Percentiles rank a stretch among this genome's conserved stretches.
Conservation (phyloP, 1,140 invertebrate species). For the Cecropterus lyciades region DNA sequence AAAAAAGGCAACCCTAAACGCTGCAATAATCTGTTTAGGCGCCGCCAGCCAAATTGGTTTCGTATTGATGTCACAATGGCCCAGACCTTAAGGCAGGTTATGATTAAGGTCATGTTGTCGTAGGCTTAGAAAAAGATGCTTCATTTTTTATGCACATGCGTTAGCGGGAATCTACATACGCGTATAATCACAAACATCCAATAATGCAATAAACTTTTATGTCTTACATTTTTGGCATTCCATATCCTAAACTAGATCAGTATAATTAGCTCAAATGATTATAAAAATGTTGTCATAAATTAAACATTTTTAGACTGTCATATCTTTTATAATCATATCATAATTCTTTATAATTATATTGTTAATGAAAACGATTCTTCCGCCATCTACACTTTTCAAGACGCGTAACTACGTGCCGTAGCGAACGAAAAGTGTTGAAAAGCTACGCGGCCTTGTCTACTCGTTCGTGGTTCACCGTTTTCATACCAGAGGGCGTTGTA, state of each 20-base stretch:
- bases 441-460: background rate
- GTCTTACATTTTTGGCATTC: no score
- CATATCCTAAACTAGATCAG: no score
- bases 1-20: no score
- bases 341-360: background rate
- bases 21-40: slow-evolving; percentile 60
- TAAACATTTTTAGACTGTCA: no score
- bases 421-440: slow-evolving; percentile 6
- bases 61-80: slow-evolving; percentile 67
- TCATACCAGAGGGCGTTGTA: slow-evolving; percentile 25
- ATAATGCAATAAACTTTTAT: no score
- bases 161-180: background rate
- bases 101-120: slow-evolving; percentile 66
- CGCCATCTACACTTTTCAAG: slow-evolving; percentile 25
- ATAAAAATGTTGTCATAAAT: no score
- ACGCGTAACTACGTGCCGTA: background rate
- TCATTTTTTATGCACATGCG: background rate
- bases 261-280: no score
- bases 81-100: slow-evolving; percentile 78
- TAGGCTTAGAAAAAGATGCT: slow-evolving; percentile 52
- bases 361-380: slow-evolving; percentile 2
- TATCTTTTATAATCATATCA: no score
- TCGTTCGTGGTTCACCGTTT: slow-evolving; percentile 8
- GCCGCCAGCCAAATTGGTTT: slow-evolving; percentile 59
- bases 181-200: background rate